phyloP scores from a whole-genome alignment of 2,113 vertebrate genomes.

The Psittacara wagleri region DNA sequence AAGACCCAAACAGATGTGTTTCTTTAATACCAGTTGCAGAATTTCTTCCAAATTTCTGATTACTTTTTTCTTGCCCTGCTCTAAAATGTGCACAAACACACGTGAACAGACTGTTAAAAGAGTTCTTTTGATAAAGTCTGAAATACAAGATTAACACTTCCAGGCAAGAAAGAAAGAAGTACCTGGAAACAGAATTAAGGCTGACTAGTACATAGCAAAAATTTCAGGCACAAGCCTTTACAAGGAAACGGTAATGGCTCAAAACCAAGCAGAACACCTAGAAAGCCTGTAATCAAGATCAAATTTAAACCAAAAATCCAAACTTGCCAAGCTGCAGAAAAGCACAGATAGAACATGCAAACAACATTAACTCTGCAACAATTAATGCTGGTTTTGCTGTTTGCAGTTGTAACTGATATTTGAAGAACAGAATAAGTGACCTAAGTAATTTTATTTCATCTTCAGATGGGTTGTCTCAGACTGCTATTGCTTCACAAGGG shows the following conservation, averaged over 20 bases:
- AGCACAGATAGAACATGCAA: not conserved
- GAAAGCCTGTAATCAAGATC: not conserved
- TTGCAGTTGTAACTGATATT: not conserved
- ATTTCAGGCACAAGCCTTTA: not conserved
- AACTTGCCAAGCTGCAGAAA: not conserved
- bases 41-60: not conserved
- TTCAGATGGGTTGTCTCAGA: not conserved
- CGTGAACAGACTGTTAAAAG: not conserved
- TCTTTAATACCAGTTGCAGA: not conserved
- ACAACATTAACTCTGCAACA: not conserved
- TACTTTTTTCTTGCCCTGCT: not conserved
- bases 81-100: not conserved
- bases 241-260: not conserved
- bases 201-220: not conserved
- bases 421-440: not conserved
- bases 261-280: not conserved
- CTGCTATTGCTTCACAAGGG: not conserved
- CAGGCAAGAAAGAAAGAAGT: not conserved
- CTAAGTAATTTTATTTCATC: not conserved
- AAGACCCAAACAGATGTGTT: not conserved
- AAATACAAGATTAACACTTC: accelerated
- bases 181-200: not conserved
- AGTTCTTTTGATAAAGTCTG: not conserved
- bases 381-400: not conserved
- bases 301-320: not conserved